Evolutionary conservation across 2,797 vertebrate genomes (phyloP).

Genomic region (Pseudomugil tenellus): DNA sequence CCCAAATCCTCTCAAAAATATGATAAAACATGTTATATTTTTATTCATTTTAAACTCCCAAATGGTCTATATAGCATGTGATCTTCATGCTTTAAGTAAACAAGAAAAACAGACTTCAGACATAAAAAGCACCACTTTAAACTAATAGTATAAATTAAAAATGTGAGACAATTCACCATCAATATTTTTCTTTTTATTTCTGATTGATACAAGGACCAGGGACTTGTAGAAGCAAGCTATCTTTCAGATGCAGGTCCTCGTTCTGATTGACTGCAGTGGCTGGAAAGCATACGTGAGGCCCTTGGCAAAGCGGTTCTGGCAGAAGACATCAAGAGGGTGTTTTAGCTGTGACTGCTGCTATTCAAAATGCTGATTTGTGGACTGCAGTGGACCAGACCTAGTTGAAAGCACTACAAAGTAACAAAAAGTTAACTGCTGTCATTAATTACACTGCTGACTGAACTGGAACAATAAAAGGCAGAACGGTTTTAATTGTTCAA

Average conservation of each 20-base stretch:
- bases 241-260: constrained; percentile 71
- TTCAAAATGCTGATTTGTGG: constrained; percentile 62
- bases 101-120: constrained; percentile 1
- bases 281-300: constrained; percentile 58
- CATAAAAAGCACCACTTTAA: constrained; percentile 13
- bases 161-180: constrained; percentile 21
- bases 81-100: constrained; percentile 18
- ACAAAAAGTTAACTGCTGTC: constrained; percentile 49
- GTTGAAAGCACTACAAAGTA: constrained; percentile 81
- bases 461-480: constrained; percentile 61
- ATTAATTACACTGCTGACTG: constrained; percentile 69
- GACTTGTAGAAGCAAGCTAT: constrained; percentile 54
- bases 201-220: constrained; percentile 52
- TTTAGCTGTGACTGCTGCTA: constrained; percentile 43
- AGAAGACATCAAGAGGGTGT: constrained; percentile 62
- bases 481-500: constrained; percentile 51
- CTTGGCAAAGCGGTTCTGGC: constrained; percentile 53
- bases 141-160: constrained; percentile 25
- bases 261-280: constrained; percentile 60
- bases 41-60: constrained; percentile 38
- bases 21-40: constrained; percentile 46
- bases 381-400: constrained; percentile 75
- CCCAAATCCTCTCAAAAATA: constrained; percentile 12
- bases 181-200: constrained; percentile 17
- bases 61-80: constrained; percentile 18